Conservation (phyloP, 2,113 vertebrate species). For the Pogonocichla stellata region DNA sequence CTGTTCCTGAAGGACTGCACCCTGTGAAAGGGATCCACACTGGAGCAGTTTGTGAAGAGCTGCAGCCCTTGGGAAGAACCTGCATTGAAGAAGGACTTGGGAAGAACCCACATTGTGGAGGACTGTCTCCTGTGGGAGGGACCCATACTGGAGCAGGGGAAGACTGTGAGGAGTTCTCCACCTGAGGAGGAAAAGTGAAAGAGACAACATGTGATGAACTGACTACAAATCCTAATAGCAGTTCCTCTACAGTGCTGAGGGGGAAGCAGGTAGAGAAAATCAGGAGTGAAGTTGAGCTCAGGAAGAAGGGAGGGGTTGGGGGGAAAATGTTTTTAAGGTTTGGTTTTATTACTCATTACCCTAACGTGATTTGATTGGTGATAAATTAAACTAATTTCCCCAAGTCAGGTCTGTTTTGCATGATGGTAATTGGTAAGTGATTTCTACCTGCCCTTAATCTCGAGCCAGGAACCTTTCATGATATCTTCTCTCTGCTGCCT, state of each 20-base stretch:
- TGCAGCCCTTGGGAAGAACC: not conserved
- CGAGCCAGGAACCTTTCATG: fast-evolving
- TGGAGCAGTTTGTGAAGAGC: not conserved
- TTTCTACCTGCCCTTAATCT: not conserved
- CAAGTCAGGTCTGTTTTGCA: not conserved
- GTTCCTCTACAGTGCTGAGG: not conserved
- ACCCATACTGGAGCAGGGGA: not conserved
- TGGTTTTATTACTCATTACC: not conserved
- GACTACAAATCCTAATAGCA: not conserved
- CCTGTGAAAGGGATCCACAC: not conserved
- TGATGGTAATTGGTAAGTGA: not conserved
- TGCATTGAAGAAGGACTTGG: not conserved
- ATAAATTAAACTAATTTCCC: not conserved
- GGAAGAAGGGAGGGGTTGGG: not conserved
- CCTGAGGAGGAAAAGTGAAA: not conserved
- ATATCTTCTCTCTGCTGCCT: not conserved
- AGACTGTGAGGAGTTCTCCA: not conserved
- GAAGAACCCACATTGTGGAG: not conserved
- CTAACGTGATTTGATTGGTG: not conserved
- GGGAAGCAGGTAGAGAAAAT: not conserved
- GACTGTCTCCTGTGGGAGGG: not conserved
- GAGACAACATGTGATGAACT: not conserved
- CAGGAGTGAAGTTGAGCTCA: not conserved
- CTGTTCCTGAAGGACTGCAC: not conserved
- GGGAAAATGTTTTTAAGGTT: not conserved